Evolutionary conservation across 1,140 invertebrate species (phyloP).

Genomic region (Pseudomyrmex sp.): DNA sequence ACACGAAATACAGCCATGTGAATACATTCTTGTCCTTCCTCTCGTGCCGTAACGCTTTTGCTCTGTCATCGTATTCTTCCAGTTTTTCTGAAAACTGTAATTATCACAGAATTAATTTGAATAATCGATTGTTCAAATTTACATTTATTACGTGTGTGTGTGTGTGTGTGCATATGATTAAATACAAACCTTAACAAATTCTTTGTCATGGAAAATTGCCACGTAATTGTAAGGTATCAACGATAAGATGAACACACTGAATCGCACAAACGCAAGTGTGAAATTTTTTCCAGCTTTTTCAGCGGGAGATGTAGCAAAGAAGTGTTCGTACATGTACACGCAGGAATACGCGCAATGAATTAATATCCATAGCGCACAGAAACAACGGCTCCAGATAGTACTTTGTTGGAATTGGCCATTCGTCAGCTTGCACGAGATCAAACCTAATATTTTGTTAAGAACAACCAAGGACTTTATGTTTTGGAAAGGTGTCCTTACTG

Average conservation of each 20-base stretch:
- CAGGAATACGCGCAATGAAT: background rate
- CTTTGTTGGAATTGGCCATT: background rate
- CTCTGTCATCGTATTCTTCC: slow-evolving; percentile 15
- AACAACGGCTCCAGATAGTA: background rate
- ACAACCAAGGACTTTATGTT: slow-evolving; percentile 1
- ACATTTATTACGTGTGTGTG: background rate
- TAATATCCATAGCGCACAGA: slow-evolving; percentile 18
- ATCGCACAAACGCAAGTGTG: background rate
- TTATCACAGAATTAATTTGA: background rate
- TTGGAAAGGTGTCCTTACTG: background rate
- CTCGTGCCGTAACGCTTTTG: background rate
- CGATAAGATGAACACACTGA: background rate
- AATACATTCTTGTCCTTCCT: slow-evolving; percentile 32
- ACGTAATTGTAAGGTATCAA: slow-evolving; percentile 2
- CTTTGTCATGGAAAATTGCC: background rate
- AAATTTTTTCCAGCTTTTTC: background rate
- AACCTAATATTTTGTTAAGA: background rate
- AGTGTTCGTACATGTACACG: background rate
- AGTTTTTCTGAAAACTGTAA: slow-evolving; percentile 21
- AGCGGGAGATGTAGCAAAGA: background rate
- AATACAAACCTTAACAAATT: slow-evolving; percentile 16
- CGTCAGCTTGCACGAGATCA: slow-evolving; percentile 7
- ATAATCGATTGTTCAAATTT: background rate
- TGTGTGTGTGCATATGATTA: background rate
- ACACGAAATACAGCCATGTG: slow-evolving; percentile 1